Evolutionary conservation across 2,888 invertebrate genomes (phyloP).

Genomic region (Hermaeophaga mercurialis): DNA sequence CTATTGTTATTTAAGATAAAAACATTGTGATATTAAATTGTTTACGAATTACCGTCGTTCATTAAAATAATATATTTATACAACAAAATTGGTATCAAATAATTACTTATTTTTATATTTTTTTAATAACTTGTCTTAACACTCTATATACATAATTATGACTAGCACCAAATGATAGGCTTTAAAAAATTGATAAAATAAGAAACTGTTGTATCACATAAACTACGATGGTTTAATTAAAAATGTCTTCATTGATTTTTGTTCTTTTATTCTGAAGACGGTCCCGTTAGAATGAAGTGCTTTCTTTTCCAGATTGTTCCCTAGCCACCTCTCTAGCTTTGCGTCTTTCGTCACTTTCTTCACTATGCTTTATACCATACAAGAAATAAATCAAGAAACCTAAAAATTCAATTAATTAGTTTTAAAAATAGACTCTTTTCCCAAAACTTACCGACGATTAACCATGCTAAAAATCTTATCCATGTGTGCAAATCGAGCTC

Average conservation of each 20-base stretch:
- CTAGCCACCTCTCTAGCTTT: constrained; percentile 1
- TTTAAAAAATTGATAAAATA: neutral
- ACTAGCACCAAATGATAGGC: constrained; percentile 2
- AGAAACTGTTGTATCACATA: constrained; percentile 9
- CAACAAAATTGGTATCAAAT: too few species aligned
- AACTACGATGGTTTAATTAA: neutral
- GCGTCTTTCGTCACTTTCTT: constrained; percentile 54
- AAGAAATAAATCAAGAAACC: constrained; percentile 85
- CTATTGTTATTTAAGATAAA: too few species aligned
- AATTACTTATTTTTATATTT: too few species aligned
- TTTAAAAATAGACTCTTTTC: neutral
- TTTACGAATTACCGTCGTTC: too few species aligned
- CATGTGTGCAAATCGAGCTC: constrained; percentile 85
- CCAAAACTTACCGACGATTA: constrained; percentile 70
- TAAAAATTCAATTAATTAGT: constrained; percentile 51
- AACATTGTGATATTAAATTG: too few species aligned
- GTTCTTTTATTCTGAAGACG: neutral
- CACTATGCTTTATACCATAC: constrained; percentile 82
- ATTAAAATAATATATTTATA: too few species aligned
- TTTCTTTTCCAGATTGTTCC: constrained; percentile 12
- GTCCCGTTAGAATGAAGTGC: constrained; percentile 18
- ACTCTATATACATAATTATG: too few species aligned
- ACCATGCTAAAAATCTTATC: constrained; percentile 87
- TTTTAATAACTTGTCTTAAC: too few species aligned
- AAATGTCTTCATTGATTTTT: neutral